Evolutionary conservation across 2,113 vertebrate species (phyloP).

Genomic region (Trogon surrucura): DNA sequence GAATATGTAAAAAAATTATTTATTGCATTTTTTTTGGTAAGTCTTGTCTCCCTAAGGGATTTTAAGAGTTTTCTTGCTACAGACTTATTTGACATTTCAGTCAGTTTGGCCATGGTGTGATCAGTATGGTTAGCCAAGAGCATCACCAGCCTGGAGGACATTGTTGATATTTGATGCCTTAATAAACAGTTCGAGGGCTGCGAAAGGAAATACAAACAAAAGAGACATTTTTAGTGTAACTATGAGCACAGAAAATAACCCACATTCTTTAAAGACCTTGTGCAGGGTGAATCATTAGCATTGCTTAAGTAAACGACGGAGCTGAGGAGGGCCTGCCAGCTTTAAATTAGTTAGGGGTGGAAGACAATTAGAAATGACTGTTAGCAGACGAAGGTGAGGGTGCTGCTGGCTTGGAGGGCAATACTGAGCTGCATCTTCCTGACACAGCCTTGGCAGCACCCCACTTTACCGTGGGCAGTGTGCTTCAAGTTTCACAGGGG

Average conservation of each 20-base stretch:
- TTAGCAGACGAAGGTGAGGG: background rate
- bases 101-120: background rate
- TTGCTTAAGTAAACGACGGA: background rate
- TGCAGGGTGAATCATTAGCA: background rate
- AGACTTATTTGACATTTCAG: slow-evolving; percentile 8
- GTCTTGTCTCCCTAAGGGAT: background rate
- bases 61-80: background rate
- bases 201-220: slow-evolving; percentile 22
- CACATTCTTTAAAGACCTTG: background rate
- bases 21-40: slow-evolving; percentile 15
- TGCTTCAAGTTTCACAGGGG: background rate
- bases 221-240: background rate
- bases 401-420: background rate
- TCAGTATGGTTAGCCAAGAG: background rate
- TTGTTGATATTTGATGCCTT: slow-evolving; percentile 20
- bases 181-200: slow-evolving; percentile 9
- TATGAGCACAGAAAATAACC: background rate
- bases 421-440: background rate
- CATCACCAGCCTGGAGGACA: slow-evolving; percentile 14
- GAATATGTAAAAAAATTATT: background rate
- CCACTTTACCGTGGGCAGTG: background rate
- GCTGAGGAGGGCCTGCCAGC: background rate
- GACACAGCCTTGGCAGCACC: background rate
- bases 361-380: background rate
- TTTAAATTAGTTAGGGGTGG: background rate